phyloP scores from a whole-genome alignment of 64 coral and sea anemone genomes.

The Dendronephthya gigantea region DNA sequence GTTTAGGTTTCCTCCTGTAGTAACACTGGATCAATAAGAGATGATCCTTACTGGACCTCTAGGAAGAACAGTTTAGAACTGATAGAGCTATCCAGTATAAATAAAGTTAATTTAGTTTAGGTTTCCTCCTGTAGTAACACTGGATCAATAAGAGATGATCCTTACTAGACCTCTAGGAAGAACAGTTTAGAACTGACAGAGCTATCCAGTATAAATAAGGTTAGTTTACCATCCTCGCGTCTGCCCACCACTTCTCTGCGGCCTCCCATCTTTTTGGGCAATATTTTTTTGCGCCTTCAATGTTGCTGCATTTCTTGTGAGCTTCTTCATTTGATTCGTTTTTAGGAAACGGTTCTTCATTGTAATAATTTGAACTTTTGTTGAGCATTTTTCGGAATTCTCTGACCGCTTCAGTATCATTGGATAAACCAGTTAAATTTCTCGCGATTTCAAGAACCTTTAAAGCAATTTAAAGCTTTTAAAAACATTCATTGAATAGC shows the following conservation, averaged over 20 bases:
- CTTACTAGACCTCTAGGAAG: not conserved
- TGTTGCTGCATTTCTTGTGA: constrained; percentile 31
- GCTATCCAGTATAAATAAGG: too few species aligned
- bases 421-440: constrained; percentile 14
- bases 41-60: too few species aligned
- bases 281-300: constrained; percentile 39
- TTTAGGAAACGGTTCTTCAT: constrained; percentile 33
- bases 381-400: constrained; percentile 24
- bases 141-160: not conserved
- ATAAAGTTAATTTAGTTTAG: not conserved
- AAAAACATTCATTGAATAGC: too few species aligned
- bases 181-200: too few species aligned
- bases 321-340: constrained; percentile 42
- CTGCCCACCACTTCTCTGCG: constrained; percentile 39
- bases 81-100: too few species aligned
- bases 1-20: too few species aligned
- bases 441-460: constrained; percentile 37
- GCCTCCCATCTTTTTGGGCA: constrained; percentile 39
- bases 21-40: too few species aligned
- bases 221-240: constrained; percentile 33
- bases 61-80: too few species aligned
- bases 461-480: too few species aligned
- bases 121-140: too few species aligned
- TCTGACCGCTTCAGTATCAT: constrained; percentile 40
- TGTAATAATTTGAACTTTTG: constrained; percentile 26